Base-by-base conservation (phyloP, 2,113 vertebrate species). In the Oreocharis arfaki region DNA sequence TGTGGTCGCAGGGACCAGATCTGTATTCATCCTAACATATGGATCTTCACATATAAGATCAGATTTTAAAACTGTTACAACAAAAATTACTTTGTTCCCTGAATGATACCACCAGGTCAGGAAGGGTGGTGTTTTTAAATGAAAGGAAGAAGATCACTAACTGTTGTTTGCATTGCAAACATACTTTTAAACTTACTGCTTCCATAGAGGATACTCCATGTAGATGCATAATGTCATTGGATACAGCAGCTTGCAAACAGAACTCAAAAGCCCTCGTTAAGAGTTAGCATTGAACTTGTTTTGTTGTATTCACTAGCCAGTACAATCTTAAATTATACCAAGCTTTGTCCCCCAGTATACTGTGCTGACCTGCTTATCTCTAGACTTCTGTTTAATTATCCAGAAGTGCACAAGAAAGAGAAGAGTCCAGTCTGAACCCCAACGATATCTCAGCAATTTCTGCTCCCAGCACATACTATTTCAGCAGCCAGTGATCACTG, bases 391-490 rank as follows among this genome's bases (percentile, higher is more conserved):
- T 77, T 93, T 91, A 93, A 93, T 83, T 91, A 93, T 39, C 61
- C 70, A 75, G 37, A 93, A 90, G 56, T 1, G 16, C 50, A 84
- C 27, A 70, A 71, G 82, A 85, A 94, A 89, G 42, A 42, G 7
- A 32, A 90, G 82, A 67, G 52, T 57, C 82, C 60, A 61, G 28
- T 95, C 20, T 85, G 78, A 96, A 90, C 53, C 16, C 47, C 1
- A 4, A 61, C 84, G 61, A 65, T 82, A 73, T 35, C 47, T 67
- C 92, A 94, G 92, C 69, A 52, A 11, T 82, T 96, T 96, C 46
- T 96, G 78, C 89, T 87, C 30, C 21, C 76, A 53, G 67, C 64
- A 93, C 89, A 96, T 33, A 57, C 50, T 95, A 68, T 84, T 93
- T 92, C 67, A 84, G 93, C 28, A 96, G 64, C 44, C 75, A 67